Base-by-base conservation (phyloP, 2,888 invertebrate species). In the Amiota minor region DNA sequence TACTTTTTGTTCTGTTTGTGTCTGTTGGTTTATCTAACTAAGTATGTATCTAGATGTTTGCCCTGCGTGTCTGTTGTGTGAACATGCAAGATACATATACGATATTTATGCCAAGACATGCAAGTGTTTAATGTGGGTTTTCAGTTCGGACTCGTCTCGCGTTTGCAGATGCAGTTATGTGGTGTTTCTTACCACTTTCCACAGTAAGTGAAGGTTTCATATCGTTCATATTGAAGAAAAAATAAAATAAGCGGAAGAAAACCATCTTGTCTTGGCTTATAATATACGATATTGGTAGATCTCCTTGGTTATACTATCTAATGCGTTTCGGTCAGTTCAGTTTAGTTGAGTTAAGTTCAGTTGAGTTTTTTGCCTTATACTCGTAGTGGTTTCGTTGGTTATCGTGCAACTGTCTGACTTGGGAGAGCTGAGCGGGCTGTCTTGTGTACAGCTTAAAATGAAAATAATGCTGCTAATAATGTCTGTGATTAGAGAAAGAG, bases 381-480 rank as follows among this genome's bases (percentile, higher is more conserved):
- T 45, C 35, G 56, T 55, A 46, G 20, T 53, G 9, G 68, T 20
- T 45, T 35, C n/a, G 35, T 68, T 50, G 49, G 68, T 11, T 53
- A 50, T 62, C 18, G 18, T n/a, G 59, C 59, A 59, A 11, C 18
- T 59, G 53, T 9, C 53, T 53, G 53, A 35, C 35, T 35, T 35
- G 35, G 35, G 2, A 4, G 35, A 35, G 53, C 16, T 59, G 18
- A n/a, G 59, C 59, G 9, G 59, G 14, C 59, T 18, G 35, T n/a
- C 59, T 59, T n/a, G 16, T 16, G n/a, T 65, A 47, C 47, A 46
- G 46, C 65, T 68, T 50, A 53, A 50, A 47, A 64, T 49, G 46
- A 72, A 72, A 72, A 50, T 76, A 73, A 76, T 74, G 74, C 72
- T 73, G 72, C 74, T 76, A 76, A 76, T 76, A 76, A 76, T 76